phyloP scores from a whole-genome alignment of 2,113 vertebrate species.

The Platycercus adscitus region DNA sequence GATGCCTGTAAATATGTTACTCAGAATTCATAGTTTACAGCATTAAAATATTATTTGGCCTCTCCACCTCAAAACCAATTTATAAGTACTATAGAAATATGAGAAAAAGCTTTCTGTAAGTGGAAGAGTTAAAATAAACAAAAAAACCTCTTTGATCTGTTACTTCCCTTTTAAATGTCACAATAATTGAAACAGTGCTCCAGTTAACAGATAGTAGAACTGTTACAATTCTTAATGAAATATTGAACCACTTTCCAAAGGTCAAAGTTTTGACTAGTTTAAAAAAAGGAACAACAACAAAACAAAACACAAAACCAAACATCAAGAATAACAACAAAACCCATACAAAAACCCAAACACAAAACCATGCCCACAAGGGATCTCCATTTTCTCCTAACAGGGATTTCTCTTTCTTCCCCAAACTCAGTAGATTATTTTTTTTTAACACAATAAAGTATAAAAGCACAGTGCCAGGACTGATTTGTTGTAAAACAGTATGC shows the following conservation, averaged over 20 bases:
- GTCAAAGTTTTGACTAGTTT: not conserved
- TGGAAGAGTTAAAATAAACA: not conserved
- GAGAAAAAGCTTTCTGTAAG: not conserved
- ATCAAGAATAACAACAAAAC: not conserved
- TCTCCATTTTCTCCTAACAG: not conserved
- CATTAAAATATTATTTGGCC: not conserved
- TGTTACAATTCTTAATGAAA: not conserved
- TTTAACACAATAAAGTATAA: not conserved
- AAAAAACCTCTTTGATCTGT: not conserved
- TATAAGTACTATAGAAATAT: not conserved
- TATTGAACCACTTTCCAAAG: not conserved
- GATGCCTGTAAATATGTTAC: accelerated
- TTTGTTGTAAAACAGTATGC: not conserved
- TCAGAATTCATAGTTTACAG: not conserved
- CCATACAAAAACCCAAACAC: not conserved
- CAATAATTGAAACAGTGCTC: not conserved
- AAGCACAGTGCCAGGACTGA: not conserved
- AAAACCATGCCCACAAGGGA: not conserved
- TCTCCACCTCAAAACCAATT: not conserved
- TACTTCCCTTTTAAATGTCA: not conserved
- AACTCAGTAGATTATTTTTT: not conserved
- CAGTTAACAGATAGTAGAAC: not conserved
- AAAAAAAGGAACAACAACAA: not conserved
- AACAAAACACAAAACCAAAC: not conserved
- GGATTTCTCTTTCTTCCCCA: not conserved